Conservation (phyloP, 2,113 vertebrate species). For the Irena cyanogastra region DNA sequence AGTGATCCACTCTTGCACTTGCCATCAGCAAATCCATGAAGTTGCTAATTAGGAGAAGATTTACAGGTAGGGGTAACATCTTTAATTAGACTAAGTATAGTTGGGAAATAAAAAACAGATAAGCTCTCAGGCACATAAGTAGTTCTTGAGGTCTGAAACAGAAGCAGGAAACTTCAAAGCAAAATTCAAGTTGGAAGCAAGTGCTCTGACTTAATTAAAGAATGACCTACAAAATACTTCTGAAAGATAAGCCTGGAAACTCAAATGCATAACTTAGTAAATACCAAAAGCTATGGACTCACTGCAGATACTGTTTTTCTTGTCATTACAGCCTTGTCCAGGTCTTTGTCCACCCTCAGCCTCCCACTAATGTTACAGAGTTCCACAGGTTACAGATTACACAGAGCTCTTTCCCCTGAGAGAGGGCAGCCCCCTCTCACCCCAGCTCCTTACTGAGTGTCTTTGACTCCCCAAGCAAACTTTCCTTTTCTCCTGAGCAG, state of each 20-base stretch:
- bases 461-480: background rate
- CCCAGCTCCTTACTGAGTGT: background rate
- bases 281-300: background rate
- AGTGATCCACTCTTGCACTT: slow-evolving; percentile 33
- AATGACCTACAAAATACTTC: slow-evolving; percentile 39
- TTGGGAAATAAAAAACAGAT: background rate
- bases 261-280: background rate
- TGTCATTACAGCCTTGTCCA: background rate
- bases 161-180: slow-evolving; percentile 54
- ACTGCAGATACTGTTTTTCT: background rate
- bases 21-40: slow-evolving; percentile 48
- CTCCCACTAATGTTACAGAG: background rate
- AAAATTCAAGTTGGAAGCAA: slow-evolving; percentile 44
- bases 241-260: slow-evolving; percentile 1
- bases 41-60: slow-evolving; percentile 59
- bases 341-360: background rate
- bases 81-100: slow-evolving; percentile 51
- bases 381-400: background rate
- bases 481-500: background rate
- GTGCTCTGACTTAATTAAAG: slow-evolving; percentile 45
- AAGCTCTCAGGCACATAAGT: slow-evolving; percentile 36
- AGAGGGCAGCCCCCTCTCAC: background rate
- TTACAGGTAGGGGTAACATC: slow-evolving; percentile 49
- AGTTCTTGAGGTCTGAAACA: slow-evolving; percentile 28
- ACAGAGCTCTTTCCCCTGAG: background rate